Base-by-base conservation (phyloP, 1,140 invertebrate genomes). In the Andricus grossulariae region DNA sequence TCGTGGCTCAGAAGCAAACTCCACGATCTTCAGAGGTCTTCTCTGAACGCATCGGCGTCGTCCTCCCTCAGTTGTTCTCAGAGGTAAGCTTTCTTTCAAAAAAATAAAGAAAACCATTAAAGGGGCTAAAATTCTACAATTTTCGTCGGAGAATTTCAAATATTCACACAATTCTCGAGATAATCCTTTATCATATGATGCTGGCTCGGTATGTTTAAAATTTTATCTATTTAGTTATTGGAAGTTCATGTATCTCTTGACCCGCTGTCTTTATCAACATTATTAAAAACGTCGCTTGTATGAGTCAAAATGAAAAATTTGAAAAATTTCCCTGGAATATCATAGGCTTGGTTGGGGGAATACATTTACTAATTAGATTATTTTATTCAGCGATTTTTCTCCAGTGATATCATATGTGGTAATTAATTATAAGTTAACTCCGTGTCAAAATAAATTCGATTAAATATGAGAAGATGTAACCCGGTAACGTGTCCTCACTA, bases 41-140 rank as follows among this genome's bases (percentile, higher is more conserved):
- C 77, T 78, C 80, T 81, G 74, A 77, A 79, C 74, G 79, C 82
- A 73, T 76, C 79, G 72, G 74, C 81, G 66, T 57, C 78, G 77
- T 79, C 79, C 72, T 76, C 73, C 80, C 75, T 79, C 78, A 82
- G 77, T 81, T 84, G 21, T 60, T 60, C 60, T 66, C 60, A 39
- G 32, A 66, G 60, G 60, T 66, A 16, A 66, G 60, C 15, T 45
- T 45, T 45, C 39, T 45, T 66, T 60, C 55, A 32, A 13, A 6
- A 66, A 66, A 66, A 66, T 54, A n/a, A 54, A 39, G 39, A 32
- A 12, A 66, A 7, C 25, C 32, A 39, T 66, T 15, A 66, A 66
- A 66, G 10, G 39, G 39, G 39, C 39, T 10, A 8, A 81, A 75
- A 57, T 18, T 74, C 60, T 16, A 25, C 52, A 52, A 51, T 51